Evolutionary conservation across 1,140 invertebrate genomes (phyloP).

Genomic region (Danaus plexippus): DNA sequence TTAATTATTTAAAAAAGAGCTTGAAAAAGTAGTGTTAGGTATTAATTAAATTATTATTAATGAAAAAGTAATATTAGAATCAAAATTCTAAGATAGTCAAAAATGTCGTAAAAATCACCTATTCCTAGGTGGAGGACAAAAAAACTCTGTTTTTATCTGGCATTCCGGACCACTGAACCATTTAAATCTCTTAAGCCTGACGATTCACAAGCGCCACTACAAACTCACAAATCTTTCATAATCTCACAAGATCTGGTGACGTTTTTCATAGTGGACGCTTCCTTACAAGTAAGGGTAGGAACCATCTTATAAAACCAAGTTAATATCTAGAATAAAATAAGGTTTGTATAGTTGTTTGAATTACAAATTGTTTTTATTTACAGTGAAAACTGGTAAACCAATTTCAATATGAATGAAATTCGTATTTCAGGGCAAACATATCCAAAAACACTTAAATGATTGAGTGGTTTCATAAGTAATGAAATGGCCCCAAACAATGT

Average conservation of each 20-base stretch:
- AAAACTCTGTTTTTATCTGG: slow-evolving; percentile 67
- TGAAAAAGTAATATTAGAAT: too few relatives aligned
- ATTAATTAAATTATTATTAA: too few relatives aligned
- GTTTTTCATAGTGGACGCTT: slow-evolving; percentile 51
- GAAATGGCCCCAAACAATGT: slow-evolving; percentile 32
- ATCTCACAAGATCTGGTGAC: slow-evolving; percentile 55
- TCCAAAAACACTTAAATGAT: slow-evolving; percentile 27
- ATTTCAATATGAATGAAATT: slow-evolving; percentile 6
- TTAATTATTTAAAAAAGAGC: too few relatives aligned
- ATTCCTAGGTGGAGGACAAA: slow-evolving; percentile 2
- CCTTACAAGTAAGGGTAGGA: slow-evolving; percentile 16
- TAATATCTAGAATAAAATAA: neutral
- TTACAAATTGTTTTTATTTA: neutral
- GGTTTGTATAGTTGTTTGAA: neutral
- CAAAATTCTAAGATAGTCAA: too few relatives aligned
- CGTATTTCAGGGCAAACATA: slow-evolving; percentile 13
- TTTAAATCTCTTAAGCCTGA: slow-evolving; percentile 69
- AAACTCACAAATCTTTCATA: slow-evolving; percentile 72
- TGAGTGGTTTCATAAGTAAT: slow-evolving; percentile 36
- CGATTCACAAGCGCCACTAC: slow-evolving; percentile 48
- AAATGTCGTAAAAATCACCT: too few relatives aligned
- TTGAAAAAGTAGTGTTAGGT: too few relatives aligned
- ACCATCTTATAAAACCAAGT: slow-evolving; percentile 5
- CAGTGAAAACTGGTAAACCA: slow-evolving; percentile 3
- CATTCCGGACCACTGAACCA: slow-evolving; percentile 63